Conservation (phyloP, 2,888 invertebrate genomes). For the Hartigia nigra region DNA sequence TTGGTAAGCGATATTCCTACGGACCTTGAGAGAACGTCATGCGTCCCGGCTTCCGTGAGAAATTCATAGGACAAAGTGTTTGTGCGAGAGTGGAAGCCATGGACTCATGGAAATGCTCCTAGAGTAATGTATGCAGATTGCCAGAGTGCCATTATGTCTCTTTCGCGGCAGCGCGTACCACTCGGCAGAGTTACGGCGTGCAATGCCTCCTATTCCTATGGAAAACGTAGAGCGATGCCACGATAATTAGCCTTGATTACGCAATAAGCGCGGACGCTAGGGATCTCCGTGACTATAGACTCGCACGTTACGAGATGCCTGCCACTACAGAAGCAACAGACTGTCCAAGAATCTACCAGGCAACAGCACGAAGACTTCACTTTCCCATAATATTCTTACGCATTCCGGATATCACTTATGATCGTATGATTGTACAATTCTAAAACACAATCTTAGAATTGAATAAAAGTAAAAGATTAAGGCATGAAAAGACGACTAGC, state of each 20-base stretch:
- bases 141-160: conserved; percentile 58
- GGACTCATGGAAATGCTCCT: conserved; percentile 4
- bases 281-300: conserved; percentile 19
- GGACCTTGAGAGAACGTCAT: conserved; percentile 51
- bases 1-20: not conserved
- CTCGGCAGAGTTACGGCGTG: conserved; percentile 12
- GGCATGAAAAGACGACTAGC: not conserved
- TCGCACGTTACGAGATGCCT: conserved; percentile 5
- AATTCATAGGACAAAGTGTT: conserved; percentile 51
- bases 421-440: not conserved
- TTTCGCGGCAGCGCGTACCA: conserved; percentile 40
- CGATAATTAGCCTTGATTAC: conserved; percentile 58
- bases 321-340: conserved; percentile 10
- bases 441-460: not conserved
- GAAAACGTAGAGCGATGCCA: conserved; percentile 44
- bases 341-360: not conserved
- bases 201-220: conserved; percentile 36
- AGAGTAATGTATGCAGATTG: conserved; percentile 61
- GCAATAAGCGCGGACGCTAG: conserved; percentile 49
- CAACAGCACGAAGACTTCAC: conserved; percentile 6
- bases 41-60: conserved; percentile 59
- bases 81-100: not conserved
- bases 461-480: not conserved
- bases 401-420: not conserved
- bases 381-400: conserved; percentile 11